A percentile compares a stretch with the other conserved stretches of the same genome.
These are phyloP conservation scores for Cephalotes varians DNA, from an alignment of 2,888 invertebrate genomes.

Conservation along the genomic window DNA sequence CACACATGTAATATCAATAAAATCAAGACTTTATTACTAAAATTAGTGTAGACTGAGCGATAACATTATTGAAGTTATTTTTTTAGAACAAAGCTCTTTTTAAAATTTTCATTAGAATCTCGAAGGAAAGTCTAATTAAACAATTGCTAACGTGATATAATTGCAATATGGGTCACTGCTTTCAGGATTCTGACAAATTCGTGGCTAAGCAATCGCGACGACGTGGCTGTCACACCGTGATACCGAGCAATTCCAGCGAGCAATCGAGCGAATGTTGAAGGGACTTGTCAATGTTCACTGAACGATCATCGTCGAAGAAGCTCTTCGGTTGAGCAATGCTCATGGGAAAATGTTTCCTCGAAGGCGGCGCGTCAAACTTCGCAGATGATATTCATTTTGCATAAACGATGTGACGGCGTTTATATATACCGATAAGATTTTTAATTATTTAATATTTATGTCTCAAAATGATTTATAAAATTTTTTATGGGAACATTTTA, in stretches of 20 bases:
- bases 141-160: neutral
- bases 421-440: constrained; percentile 1
- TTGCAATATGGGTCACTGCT: neutral
- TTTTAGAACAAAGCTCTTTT: neutral
- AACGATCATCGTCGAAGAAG: neutral
- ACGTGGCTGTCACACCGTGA: constrained; percentile 78
- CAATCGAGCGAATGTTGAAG: constrained; percentile 77
- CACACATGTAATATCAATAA: neutral
- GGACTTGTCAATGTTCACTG: neutral
- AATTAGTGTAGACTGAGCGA: neutral
- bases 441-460: constrained; percentile 8
- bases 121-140: neutral
- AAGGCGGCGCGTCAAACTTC: neutral
- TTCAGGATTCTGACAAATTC: constrained; percentile 61
- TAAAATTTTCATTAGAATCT: neutral
- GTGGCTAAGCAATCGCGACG: constrained; percentile 72
- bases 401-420: neutral
- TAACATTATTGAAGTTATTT: neutral
- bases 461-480: constrained; percentile 1
- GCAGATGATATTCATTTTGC: neutral
- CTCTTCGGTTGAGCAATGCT: neutral
- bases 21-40: neutral
- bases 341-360: neutral
- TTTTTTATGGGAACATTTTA: constrained; percentile 27
- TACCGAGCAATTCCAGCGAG: constrained; percentile 77